These are phyloP conservation scores for Linepithema humile DNA, from an alignment of 1,140 invertebrate genomes.

Conservation along the genomic window DNA sequence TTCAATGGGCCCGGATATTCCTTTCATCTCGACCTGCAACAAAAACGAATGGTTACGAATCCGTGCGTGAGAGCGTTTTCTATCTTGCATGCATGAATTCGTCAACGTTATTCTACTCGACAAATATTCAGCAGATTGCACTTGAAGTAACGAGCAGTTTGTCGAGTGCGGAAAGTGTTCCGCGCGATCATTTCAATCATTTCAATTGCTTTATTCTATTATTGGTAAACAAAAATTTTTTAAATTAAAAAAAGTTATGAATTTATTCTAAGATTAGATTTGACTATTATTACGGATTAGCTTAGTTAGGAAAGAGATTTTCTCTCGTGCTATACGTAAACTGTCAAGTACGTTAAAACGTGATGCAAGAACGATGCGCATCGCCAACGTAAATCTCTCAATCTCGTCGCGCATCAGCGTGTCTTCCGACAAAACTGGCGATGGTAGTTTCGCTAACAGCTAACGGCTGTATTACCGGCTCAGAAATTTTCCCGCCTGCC, in stretches of 20 bases:
- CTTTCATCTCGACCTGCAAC: constrained; percentile 89
- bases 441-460: neutral
- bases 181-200: too few species aligned
- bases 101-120: neutral
- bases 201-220: neutral
- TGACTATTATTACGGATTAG: neutral
- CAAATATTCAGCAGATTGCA: neutral
- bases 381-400: neutral
- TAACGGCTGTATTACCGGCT: constrained; percentile 22
- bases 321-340: constrained; percentile 13
- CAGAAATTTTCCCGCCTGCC: constrained; percentile 24
- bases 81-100: neutral
- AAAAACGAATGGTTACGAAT: neutral
- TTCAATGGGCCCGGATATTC: constrained; percentile 90
- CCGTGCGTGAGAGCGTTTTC: constrained; percentile 8
- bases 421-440: constrained; percentile 23
- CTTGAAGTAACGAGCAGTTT: constrained; percentile 9
- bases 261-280: neutral
- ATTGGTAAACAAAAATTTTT: neutral
- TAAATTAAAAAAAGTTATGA: too few species aligned
- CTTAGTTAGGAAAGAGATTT: neutral
- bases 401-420: neutral
- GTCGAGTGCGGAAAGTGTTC: neutral
- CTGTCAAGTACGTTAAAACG: constrained; percentile 19
- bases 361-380: constrained; percentile 8